Conservation (phyloP, 2,113 vertebrate species). For the Drymodes brunneopygia region DNA sequence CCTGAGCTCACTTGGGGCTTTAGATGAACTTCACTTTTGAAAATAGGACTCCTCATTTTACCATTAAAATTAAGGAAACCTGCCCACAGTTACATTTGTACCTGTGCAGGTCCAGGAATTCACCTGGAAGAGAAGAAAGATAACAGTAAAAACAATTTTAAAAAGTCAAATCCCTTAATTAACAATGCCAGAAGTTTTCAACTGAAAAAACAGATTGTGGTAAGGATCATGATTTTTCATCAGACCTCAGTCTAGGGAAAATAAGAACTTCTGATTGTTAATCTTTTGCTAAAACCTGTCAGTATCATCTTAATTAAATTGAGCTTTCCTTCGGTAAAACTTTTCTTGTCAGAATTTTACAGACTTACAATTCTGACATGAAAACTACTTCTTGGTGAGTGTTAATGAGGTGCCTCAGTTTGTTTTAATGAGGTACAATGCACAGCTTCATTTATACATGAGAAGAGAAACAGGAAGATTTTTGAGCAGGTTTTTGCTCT, state of each 20-base stretch:
- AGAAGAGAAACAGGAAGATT: conserved; percentile 57
- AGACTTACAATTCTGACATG: conserved; percentile 32
- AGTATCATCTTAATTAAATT: conserved; percentile 36
- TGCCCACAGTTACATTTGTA: neutral
- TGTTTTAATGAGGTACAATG: conserved; percentile 53
- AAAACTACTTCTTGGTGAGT: conserved; percentile 22
- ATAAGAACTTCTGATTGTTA: conserved; percentile 26
- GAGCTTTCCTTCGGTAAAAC: neutral
- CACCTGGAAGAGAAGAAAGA: neutral
- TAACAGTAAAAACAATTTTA: neutral
- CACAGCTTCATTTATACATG: conserved; percentile 22
- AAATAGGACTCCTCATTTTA: neutral
- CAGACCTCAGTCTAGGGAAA: neutral
- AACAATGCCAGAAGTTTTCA: neutral
- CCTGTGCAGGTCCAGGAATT: neutral
- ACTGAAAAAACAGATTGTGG: neutral
- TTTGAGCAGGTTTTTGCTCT: conserved; percentile 55
- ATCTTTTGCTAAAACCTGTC: conserved; percentile 32
- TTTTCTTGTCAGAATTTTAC: conserved; percentile 15
- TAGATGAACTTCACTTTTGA: neutral
- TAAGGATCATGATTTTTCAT: neutral
- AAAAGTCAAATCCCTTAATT: neutral
- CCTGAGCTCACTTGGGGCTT: neutral
- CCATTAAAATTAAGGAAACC: neutral
- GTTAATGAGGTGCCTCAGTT: conserved; percentile 46